Evolutionary conservation across 2,888 invertebrate species (phyloP), one percentile per base, ranked within the genome.

Genomic region (Rotaria macrura): DNA sequence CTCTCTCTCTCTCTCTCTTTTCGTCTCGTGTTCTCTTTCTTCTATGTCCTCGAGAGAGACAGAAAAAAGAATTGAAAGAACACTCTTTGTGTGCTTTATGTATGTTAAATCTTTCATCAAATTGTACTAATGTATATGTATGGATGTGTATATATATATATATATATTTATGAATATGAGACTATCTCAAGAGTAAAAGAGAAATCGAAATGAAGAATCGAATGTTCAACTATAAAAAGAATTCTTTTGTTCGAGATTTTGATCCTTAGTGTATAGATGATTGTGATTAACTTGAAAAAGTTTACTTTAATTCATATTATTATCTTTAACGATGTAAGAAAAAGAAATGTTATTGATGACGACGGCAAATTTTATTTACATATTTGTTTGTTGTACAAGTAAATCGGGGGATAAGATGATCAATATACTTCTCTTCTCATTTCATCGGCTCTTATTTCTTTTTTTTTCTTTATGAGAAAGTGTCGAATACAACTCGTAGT

Each of bases 61-160:
- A 65, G 65, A 65, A 34, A 65, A 52, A 65, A 65, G 25, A 65
- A 65, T 1, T 65, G 34, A 65, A 34, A 65, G 65, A 65, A 34
- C 65, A 65, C 14, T 34, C 65, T 65, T 34, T 65, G 65, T 65
- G 34, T 29, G 34, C 65, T 65, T 34, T 65, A 65, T 65, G 38
- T 65, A 65, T 65, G 65, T 65, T 65, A 65, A 65, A 65, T 65
- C 65, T 65, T 65, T 65, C 65, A 65, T 65, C 65, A 65, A 65
- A 65, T 65, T 65, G 65, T 38, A 65, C 65, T 65, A 65, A 65
- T 65, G 65, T 65, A 34, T 34, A 34, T n/a, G n/a, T n/a, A n/a
- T n/a, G n/a, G n/a, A n/a, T n/a, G n/a, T n/a, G n/a, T n/a, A n/a
- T n/a, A n/a, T n/a, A n/a, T n/a, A n/a, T n/a, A n/a, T n/a, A n/a